Conservation (phyloP, 2,113 vertebrate species). For the Riparia riparia region DNA sequence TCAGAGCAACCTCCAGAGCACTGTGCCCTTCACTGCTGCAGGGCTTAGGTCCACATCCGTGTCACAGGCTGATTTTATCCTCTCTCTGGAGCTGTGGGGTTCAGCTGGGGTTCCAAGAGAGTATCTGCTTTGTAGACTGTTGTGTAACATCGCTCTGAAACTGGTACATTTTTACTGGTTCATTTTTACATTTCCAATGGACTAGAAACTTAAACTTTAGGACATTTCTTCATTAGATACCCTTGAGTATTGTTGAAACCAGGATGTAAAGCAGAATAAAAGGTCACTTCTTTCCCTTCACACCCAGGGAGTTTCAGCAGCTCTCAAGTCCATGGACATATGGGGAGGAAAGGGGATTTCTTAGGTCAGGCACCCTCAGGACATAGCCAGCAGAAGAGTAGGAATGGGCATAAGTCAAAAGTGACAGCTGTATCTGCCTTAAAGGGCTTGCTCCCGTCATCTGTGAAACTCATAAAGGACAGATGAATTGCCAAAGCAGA, state of each 20-base stretch:
- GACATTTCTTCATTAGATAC: background rate
- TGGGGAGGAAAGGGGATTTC: background rate
- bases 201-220: slow-evolving; percentile 23
- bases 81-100: background rate
- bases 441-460: background rate
- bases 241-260: slow-evolving; percentile 11
- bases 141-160: background rate
- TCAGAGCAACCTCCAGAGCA: background rate
- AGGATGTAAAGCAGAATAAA: background rate
- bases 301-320: background rate
- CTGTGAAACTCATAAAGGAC: background rate
- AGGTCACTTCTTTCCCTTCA: background rate
- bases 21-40: rapidly evolving
- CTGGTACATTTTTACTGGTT: background rate
- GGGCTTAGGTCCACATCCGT: rapidly evolving
- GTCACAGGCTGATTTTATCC: background rate
- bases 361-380: background rate
- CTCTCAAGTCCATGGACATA: rapidly evolving
- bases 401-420: background rate
- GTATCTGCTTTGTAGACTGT: background rate
- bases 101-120: background rate
- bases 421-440: background rate
- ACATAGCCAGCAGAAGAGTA: background rate
- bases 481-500: background rate
- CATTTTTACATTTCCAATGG: background rate